Base-by-base conservation (phyloP, 2,888 invertebrate genomes). In the Leptinotarsa juncta region DNA sequence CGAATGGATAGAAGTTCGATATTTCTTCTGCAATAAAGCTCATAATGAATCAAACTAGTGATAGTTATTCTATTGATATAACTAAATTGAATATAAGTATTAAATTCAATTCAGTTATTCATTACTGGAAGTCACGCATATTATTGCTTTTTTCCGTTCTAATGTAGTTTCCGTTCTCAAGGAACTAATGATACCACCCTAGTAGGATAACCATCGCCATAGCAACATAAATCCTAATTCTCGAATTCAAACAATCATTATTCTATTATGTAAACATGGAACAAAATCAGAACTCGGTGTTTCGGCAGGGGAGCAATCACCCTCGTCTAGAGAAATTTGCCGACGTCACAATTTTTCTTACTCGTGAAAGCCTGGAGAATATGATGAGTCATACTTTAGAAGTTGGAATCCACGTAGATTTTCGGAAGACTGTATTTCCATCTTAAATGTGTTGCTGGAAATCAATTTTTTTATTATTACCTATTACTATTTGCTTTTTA, bases 271-370 rank as follows among this genome's bases (percentile, higher is more conserved):
- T 42, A 68, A 68, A 68, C 68, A 68, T 62, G 62, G 32, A 18
- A 55, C 65, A 53, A 69, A 75, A 66, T 72, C 75, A 55, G 66
- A 72, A 72, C 48, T 69, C 60, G 49, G 48, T 20, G 53, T 48
- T 68, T 65, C 53, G 67, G 70, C 70, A 69, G 69, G 73, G 73
- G 71, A 73, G 67, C 20, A 67, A 49, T 12, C 65, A 49, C 51
- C 71, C 67, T 71, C 69, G 65, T n/a, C 23, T 42, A 65, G 73
- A 49, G 73, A 68, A 76, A 65, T 73, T 70, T 71, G 69, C 71
- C 57, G 53, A 53, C 72, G 71, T 75, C 67, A 67, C 67, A 53
- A 70, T 70, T 72, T 75, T 75, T 67, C 70, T 66, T 55, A 66
- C 51, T 60, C 23, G 66, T 66, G 70, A 72, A 75, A 62, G 62